These are phyloP conservation scores for Rutilus rutilus DNA, from an alignment of 2,113 vertebrate genomes.

Conservation along the genomic window DNA sequence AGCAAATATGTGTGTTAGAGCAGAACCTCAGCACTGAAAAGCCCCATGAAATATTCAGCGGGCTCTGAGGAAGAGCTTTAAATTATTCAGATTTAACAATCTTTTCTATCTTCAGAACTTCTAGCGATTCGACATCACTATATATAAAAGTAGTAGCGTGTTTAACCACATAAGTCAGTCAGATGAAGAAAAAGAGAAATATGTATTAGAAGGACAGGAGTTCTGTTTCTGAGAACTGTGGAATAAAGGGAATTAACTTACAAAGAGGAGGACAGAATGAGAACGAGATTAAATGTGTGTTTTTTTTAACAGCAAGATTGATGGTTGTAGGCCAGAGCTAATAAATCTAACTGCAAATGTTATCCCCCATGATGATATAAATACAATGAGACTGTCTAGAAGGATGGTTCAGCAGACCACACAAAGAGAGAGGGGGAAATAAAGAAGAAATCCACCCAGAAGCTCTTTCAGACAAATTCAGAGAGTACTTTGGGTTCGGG, in stretches of 20 bases:
- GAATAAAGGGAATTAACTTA: constrained; percentile 5
- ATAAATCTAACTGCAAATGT: constrained; percentile 1
- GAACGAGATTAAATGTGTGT: constrained; percentile 1
- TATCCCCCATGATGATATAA: constrained; percentile 2
- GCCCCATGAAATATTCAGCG: constrained; percentile 50
- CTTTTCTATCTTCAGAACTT: constrained; percentile 76
- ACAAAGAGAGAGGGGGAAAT: not conserved
- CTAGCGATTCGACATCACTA: constrained; percentile 63
- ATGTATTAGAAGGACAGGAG: not conserved
- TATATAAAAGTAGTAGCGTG: constrained; percentile 51
- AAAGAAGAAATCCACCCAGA: not conserved
- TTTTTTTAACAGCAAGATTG: constrained; percentile 1
- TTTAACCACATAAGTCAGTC: constrained; percentile 11
- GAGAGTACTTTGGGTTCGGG: no score
- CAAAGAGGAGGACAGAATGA: constrained; percentile 13
- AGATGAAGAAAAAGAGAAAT: not conserved
- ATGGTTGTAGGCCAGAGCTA: constrained; percentile 21
- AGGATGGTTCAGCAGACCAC: no score
- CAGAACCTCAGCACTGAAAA: constrained; percentile 21
- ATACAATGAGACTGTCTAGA: not conserved
- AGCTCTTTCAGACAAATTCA: not conserved
- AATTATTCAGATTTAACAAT: constrained; percentile 76
- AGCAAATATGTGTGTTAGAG: constrained; percentile 30
- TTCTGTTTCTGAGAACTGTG: not conserved
- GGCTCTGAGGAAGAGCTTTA: constrained; percentile 64